phyloP scores from a whole-genome alignment of 2,113 vertebrate genomes.

The Pelmatolapia mariae region DNA sequence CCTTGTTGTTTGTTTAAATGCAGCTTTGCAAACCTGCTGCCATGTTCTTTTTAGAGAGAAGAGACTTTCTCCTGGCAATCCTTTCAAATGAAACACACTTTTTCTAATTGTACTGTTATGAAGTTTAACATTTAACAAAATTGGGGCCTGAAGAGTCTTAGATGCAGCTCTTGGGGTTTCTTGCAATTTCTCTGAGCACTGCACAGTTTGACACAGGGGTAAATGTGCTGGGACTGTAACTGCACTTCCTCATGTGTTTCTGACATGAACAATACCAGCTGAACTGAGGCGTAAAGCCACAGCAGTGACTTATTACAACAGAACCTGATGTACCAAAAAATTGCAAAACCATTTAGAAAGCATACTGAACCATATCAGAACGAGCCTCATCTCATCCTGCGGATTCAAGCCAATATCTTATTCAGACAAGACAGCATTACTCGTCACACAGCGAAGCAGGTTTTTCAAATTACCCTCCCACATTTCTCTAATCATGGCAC shows the following conservation, averaged over 20 bases:
- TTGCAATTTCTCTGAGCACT: neutral
- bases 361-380: neutral
- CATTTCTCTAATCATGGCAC: neutral
- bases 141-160: neutral
- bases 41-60: neutral
- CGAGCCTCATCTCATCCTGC: neutral
- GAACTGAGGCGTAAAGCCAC: neutral
- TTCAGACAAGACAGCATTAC: neutral
- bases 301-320: neutral
- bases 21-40: neutral
- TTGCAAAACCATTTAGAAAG: neutral
- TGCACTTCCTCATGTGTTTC: neutral
- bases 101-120: neutral
- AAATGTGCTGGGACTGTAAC: neutral
- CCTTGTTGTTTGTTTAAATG: neutral
- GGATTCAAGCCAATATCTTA: neutral
- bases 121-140: neutral
- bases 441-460: neutral
- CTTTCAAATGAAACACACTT: neutral
- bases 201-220: neutral
- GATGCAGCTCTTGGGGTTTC: neutral
- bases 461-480: accelerated
- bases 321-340: neutral
- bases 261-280: neutral
- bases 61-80: neutral